phyloP scores from a whole-genome alignment of 2,113 vertebrate genomes.

The Dendropsophus ebraccatus region DNA sequence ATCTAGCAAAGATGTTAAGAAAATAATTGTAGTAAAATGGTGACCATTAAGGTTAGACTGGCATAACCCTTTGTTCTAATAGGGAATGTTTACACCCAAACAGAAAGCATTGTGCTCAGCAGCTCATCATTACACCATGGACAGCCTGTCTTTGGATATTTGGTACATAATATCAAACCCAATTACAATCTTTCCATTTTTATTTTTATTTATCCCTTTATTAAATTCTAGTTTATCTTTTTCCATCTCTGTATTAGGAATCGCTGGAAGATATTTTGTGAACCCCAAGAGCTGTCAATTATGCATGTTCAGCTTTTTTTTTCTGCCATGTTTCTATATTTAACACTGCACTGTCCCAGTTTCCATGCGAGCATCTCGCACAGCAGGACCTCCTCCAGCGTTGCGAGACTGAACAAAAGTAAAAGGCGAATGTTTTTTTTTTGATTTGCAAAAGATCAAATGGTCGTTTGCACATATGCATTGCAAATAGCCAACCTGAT shows the following conservation, averaged over 20 bases:
- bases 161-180: background rate
- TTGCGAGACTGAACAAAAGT: background rate
- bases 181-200: no score
- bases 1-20: background rate
- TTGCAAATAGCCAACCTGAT: background rate
- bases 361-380: background rate
- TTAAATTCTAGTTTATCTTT: background rate
- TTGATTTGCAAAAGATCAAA: slow-evolving; percentile 2
- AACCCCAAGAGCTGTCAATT: slow-evolving; percentile 33
- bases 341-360: slow-evolving; percentile 35
- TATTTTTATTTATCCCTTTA: no score
- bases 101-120: background rate
- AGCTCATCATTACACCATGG: background rate
- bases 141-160: background rate
- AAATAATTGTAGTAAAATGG: background rate
- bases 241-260: background rate
- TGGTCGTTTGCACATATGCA: background rate
- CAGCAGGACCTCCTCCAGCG: slow-evolving; percentile 8
- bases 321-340: background rate
- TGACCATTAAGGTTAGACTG: background rate
- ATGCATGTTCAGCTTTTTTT: slow-evolving; percentile 29
- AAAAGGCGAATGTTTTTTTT: slow-evolving; percentile 10
- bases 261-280: slow-evolving; percentile 28
- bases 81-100: background rate
- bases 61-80: background rate